These are phyloP conservation scores for Xylocampa areola DNA, from an alignment of 2,888 invertebrate species.

Conservation along the genomic window DNA sequence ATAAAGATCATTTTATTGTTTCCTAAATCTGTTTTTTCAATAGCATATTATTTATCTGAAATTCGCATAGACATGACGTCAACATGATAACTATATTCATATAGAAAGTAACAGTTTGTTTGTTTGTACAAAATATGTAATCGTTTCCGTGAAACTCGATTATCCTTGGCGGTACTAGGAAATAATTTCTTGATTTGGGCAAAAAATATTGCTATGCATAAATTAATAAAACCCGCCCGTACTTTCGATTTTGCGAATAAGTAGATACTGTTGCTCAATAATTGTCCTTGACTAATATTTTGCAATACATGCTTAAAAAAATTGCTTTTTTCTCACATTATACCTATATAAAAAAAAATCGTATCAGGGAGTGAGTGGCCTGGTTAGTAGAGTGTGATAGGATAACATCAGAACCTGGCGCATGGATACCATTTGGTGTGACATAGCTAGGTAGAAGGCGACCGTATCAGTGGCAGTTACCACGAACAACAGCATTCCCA, in stretches of 20 bases:
- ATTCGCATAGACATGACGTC: not conserved
- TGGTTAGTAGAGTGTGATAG: too few relatives aligned
- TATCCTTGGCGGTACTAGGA: slow-evolving; percentile 36
- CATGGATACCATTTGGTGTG: too few relatives aligned
- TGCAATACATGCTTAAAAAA: too few relatives aligned
- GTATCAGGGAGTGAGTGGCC: too few relatives aligned
- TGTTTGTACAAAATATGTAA: not conserved
- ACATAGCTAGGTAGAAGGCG: too few relatives aligned
- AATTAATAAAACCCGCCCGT: slow-evolving; percentile 10
- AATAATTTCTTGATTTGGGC: slow-evolving; percentile 23
- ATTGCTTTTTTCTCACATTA: too few relatives aligned
- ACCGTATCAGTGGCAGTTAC: too few relatives aligned
- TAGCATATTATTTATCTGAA: not conserved
- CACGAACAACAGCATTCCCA: too few relatives aligned
- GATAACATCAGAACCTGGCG: too few relatives aligned
- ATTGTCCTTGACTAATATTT: not conserved
- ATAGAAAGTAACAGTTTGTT: slow-evolving; percentile 7
- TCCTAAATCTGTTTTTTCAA: too few relatives aligned
- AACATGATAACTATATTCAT: not conserved
- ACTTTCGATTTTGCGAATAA: slow-evolving; percentile 31
- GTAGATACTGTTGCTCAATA: not conserved
- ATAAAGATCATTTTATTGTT: too few relatives aligned
- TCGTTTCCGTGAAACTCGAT: slow-evolving; percentile 16
- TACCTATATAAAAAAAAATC: too few relatives aligned
- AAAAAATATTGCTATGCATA: slow-evolving; percentile 30